Conservation (phyloP, 2,113 vertebrate genomes). For the Canis aureus region DNA sequence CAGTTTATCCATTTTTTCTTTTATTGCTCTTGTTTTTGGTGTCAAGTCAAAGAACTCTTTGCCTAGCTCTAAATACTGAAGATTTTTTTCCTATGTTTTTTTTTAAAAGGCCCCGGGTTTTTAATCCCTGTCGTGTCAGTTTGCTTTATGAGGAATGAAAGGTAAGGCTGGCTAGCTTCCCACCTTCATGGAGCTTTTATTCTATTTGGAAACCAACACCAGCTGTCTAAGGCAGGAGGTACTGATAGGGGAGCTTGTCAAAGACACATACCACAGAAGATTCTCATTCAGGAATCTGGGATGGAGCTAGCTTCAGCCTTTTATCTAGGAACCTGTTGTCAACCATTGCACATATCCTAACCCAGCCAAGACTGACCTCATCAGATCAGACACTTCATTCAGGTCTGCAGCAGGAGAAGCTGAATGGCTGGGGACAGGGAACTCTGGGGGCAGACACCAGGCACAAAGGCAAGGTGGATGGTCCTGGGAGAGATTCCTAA, state of each 20-base stretch:
- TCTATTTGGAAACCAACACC: neutral
- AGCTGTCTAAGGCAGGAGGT: neutral
- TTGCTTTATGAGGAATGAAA: conserved; percentile 35
- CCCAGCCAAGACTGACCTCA: neutral
- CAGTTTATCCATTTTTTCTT: neutral
- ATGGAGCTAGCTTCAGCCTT: neutral
- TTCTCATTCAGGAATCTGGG: neutral
- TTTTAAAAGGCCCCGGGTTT: neutral
- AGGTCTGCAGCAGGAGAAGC: neutral
- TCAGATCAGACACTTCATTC: neutral
- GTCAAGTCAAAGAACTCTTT: conserved; percentile 33
- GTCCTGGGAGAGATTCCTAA: neutral
- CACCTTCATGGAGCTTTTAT: neutral
- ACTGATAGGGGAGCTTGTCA: neutral
- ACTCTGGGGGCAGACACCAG: neutral
- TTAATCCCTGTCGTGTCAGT: neutral
- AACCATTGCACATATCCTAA: neutral
- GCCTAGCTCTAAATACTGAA: neutral
- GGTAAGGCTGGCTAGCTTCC: neutral
- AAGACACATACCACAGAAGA: neutral
- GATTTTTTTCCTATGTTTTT: neutral
- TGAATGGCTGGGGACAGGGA: neutral
- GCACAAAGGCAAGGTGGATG: neutral
- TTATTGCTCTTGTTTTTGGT: conserved; percentile 35
- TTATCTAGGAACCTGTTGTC: neutral